Evolutionary conservation across 2,797 vertebrate genomes (phyloP).

Genomic region (Moxostoma hubbsi): DNA sequence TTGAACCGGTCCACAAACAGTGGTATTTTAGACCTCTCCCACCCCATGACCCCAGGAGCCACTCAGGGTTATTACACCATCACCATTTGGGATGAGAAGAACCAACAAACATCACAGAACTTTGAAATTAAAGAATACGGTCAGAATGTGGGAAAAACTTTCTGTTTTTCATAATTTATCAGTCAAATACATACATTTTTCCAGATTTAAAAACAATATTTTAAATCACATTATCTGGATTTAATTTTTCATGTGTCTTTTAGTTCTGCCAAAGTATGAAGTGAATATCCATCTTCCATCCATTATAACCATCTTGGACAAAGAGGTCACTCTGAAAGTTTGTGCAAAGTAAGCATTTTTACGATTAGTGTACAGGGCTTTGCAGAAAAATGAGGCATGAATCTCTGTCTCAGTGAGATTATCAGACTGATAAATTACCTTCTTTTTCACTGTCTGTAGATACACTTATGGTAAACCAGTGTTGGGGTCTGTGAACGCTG

Average conservation of each 20-base stretch:
- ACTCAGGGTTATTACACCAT: constrained; percentile 76
- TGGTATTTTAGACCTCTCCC: constrained; percentile 81
- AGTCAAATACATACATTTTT: neutral
- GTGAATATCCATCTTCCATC: constrained; percentile 72
- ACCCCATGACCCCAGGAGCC: constrained; percentile 76
- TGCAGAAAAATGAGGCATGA: neutral
- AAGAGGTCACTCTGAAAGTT: constrained; percentile 64
- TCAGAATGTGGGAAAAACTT: constrained; percentile 44
- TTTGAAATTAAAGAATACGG: constrained; percentile 80
- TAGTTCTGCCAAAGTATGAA: constrained; percentile 83
- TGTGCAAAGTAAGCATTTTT: constrained; percentile 82
- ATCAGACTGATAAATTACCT: neutral
- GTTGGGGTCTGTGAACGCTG: constrained; percentile 63
- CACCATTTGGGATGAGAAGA: constrained; percentile 57
- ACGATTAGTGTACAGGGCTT: neutral
- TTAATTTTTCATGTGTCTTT: constrained; percentile 15
- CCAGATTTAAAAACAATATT: neutral
- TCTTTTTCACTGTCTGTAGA: constrained; percentile 56
- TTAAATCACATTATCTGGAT: neutral
- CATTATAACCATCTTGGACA: constrained; percentile 72
- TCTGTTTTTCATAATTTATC: neutral
- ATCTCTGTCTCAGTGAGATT: too few species aligned
- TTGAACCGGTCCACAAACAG: constrained; percentile 65
- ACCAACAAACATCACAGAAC: constrained; percentile 55
- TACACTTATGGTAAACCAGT: constrained; percentile 81